A percentile compares a stretch with the other conserved stretches of the same genome.
Conservation (phyloP, 1,140 invertebrate species). For the Dendroctonus ponderosae region DNA sequence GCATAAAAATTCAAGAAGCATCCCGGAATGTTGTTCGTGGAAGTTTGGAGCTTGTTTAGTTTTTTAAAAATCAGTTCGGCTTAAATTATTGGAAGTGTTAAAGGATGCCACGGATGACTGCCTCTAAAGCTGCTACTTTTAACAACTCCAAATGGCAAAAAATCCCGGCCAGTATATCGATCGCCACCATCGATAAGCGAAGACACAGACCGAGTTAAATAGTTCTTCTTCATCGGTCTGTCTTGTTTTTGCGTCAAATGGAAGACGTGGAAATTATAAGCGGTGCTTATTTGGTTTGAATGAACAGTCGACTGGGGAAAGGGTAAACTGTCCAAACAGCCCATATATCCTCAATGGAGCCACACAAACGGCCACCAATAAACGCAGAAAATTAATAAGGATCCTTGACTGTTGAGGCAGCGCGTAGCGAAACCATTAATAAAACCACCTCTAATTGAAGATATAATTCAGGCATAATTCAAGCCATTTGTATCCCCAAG, state of each 20-base stretch:
- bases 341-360: neutral
- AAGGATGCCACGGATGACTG: slow-evolving; percentile 19
- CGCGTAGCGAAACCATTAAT: slow-evolving; percentile 29
- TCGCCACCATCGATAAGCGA: slow-evolving; percentile 21
- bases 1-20: slow-evolving; percentile 22
- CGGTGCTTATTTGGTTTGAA: too few relatives aligned
- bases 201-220: too few relatives aligned
- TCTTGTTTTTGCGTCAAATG: too few relatives aligned
- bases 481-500: slow-evolving; percentile 24
- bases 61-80: slow-evolving; percentile 13
- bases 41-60: slow-evolving; percentile 12
- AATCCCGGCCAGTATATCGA: slow-evolving; percentile 19
- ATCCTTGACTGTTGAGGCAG: slow-evolving; percentile 18
- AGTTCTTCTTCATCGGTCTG: too few relatives aligned
- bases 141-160: slow-evolving; percentile 18
- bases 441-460: slow-evolving; percentile 31
- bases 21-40: slow-evolving; percentile 20
- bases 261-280: too few relatives aligned
- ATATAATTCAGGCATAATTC: slow-evolving; percentile 33
- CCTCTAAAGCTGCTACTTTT: slow-evolving; percentile 14
- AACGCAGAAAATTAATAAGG: slow-evolving; percentile 11
- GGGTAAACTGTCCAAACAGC: too few relatives aligned
- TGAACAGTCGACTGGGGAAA: too few relatives aligned
- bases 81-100: slow-evolving; percentile 19
- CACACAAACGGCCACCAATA: slow-evolving; percentile 3